Conservation (phyloP, 2,113 vertebrate genomes). For the Pteronura brasiliensis region DNA sequence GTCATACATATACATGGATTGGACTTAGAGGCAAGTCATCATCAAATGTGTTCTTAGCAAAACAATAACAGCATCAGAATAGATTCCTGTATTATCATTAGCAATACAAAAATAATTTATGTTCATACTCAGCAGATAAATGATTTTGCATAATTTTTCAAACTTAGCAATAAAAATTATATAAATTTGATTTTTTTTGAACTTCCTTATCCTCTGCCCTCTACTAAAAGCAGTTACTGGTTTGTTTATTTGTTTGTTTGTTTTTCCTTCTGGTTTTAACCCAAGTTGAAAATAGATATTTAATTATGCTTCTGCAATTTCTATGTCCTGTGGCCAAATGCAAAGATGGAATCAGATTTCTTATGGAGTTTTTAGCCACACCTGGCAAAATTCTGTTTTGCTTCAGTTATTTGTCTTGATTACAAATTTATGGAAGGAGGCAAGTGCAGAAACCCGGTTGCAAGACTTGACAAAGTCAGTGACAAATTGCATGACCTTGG, state of each 20-base stretch:
- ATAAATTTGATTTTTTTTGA: background rate
- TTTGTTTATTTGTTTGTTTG: background rate
- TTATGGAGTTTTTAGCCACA: background rate
- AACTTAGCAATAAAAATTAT: background rate
- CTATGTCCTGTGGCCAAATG: background rate
- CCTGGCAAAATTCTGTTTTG: background rate
- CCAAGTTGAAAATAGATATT: conserved; percentile 16
- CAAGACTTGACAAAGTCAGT: background rate
- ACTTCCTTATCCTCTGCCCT: background rate
- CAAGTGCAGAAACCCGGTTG: background rate
- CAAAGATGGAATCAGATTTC: background rate
- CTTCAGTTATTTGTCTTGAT: background rate
- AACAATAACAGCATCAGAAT: background rate
- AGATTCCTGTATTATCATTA: background rate
- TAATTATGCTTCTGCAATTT: conserved; percentile 3
- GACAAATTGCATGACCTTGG: background rate
- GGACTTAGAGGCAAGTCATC: background rate
- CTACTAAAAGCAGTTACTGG: background rate
- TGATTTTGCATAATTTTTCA: background rate
- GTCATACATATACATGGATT: background rate
- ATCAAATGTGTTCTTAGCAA: background rate
- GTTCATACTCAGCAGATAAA: background rate
- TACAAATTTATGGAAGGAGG: conserved; percentile 9
- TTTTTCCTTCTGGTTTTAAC: background rate
- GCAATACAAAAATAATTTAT: background rate